These are phyloP conservation scores for Notamacropus eugenii DNA, from an alignment of 2,797 vertebrate genomes.

Conservation along the genomic window DNA sequence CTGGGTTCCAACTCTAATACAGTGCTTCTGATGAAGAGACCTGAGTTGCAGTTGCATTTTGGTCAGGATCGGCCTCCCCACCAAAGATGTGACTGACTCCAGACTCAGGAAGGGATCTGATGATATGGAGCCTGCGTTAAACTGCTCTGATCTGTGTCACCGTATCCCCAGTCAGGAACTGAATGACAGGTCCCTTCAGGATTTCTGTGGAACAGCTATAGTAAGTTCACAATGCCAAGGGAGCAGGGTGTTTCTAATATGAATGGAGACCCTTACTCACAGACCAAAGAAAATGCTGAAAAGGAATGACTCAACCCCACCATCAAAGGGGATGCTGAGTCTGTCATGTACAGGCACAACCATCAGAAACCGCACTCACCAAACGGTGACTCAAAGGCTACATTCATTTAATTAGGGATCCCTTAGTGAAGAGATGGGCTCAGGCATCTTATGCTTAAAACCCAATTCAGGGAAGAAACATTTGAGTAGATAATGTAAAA, in stretches of 20 bases:
- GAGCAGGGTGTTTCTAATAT: not conserved
- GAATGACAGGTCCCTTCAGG: conserved; percentile 86
- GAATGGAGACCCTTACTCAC: not conserved
- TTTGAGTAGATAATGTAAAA: not conserved
- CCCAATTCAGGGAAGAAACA: not conserved
- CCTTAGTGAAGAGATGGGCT: not conserved
- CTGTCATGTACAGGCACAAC: not conserved
- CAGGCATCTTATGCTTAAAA: not conserved
- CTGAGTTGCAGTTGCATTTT: conserved; percentile 44
- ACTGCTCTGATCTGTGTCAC: conserved; percentile 92
- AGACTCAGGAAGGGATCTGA: conserved; percentile 68
- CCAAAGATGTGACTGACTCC: conserved; percentile 64
- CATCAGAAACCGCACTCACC: not conserved
- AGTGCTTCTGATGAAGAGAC: conserved; percentile 3
- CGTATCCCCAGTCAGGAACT: conserved; percentile 88
- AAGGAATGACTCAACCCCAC: not conserved
- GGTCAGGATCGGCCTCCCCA: conserved; percentile 4
- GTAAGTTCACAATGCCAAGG: conserved; percentile 82
- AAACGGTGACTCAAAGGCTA: not conserved
- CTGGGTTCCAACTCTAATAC: conserved; percentile 5
- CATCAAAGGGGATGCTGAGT: not conserved
- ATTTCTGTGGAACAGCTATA: conserved; percentile 90
- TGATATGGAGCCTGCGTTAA: conserved; percentile 92
- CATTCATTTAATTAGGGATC: not conserved
- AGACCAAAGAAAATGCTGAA: not conserved